Evolutionary conservation across 2,797 vertebrate species (phyloP), one percentile per base, ranked within the genome.

Genomic region (Enteromius radiatus): DNA sequence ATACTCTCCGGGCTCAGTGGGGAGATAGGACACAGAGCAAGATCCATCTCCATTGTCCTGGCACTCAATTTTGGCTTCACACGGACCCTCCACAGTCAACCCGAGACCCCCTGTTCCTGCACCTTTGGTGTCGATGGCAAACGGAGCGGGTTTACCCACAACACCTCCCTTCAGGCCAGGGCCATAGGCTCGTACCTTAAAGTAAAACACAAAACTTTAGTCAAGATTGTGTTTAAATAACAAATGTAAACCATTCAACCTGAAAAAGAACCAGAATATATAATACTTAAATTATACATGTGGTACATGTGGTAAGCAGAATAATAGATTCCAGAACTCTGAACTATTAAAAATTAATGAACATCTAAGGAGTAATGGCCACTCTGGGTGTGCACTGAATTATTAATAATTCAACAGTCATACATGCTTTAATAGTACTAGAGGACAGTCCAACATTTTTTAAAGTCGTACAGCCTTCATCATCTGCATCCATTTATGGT

Each of bases 21-120:
- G 98, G 73, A 99, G 92, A 92, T 99, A 99, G 69, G 94, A 94
- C 17, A 99, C 98, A 0, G 98, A 96, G 84, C 98, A 99, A 0
- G 98, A 97, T 59, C 98, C 97, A 0, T 99, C 97, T 0, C 98
- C 98, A 0, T 99, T 99, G 93, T 99, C 98, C 87, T 97, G 97
- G 88, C 98, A 99, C 87, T 99, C 97, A 0, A 99, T 99, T 90
- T 98, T 98, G 45, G 98, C 98, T 86, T 99, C 97, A 0, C 97
- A 99, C 0, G 98, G 98, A 8, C 98, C 98, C 85, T 99, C 98
- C 83, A 99, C 98, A 0, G 98, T 98, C 83, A 99, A 91, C 21
- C 98, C 97, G 83, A 99, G 94, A 19, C 97, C 98, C 0, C 98
- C 97, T 0, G 96, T 97, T 84, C 98, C 98, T 0, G 98, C 98